These are phyloP conservation scores for Ascidia mentula DNA, from an alignment of 23 tunicate genomes.

Conservation along the genomic window DNA sequence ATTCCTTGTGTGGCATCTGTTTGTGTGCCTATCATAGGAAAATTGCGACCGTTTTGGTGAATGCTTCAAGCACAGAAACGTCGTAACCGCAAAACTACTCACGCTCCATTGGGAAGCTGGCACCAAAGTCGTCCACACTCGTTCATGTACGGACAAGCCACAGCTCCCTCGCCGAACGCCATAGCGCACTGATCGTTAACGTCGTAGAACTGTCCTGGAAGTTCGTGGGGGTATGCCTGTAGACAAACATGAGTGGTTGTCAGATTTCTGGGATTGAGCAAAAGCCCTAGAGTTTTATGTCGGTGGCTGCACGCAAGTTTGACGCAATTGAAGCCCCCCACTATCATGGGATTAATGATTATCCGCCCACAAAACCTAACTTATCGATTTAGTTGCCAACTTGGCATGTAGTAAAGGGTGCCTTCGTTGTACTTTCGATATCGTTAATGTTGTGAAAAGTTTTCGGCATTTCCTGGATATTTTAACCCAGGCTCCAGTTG, in stretches of 20 bases:
- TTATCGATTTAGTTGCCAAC: too few relatives aligned
- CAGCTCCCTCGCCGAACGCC: slow-evolving; percentile 78
- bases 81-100: slow-evolving; percentile 16
- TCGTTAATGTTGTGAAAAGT: too few relatives aligned
- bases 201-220: slow-evolving; percentile 77
- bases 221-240: slow-evolving; percentile 67
- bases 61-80: background rate
- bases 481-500: too few relatives aligned
- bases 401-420: too few relatives aligned
- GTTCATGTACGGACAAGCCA: slow-evolving; percentile 78
- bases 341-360: too few relatives aligned
- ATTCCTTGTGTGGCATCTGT: slow-evolving; percentile 71
- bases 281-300: background rate
- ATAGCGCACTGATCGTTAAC: slow-evolving; percentile 81
- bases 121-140: slow-evolving; percentile 88
- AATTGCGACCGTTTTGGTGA: background rate
- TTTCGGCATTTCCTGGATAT: too few relatives aligned
- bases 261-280: background rate
- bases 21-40: background rate
- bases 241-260: background rate
- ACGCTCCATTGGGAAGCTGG: slow-evolving; percentile 63
- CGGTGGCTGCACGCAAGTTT: too few relatives aligned
- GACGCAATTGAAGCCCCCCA: too few relatives aligned
- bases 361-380: too few relatives aligned
- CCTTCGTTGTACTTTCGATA: too few relatives aligned